Evolutionary conservation across 2,888 invertebrate genomes (phyloP), one percentile per base, ranked within the genome.

Genomic region (Andrena bucephala): DNA sequence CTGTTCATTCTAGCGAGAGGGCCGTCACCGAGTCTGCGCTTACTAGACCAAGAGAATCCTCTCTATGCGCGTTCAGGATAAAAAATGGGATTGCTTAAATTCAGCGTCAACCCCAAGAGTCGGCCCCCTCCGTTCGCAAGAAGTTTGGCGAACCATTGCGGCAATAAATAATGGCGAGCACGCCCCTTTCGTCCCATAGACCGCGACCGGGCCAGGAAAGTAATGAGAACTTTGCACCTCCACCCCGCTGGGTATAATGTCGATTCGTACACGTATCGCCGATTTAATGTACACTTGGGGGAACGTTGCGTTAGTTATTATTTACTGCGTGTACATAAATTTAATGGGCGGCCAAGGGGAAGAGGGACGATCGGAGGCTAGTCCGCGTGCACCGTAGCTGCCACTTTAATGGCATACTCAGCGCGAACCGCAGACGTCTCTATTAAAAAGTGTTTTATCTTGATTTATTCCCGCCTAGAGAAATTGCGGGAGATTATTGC

Each of bases 141-240:
- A 88, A 90, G 84, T 87, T 86, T 84, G 90, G 87, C 84, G 84
- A 84, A 85, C 88, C 88, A 87, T 89, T 86, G 86, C 85, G 87
- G 89, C 85, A 87, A 90, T 91, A 90, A 91, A 90, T 91, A 91
- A 91, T 89, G 87, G 79, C 85, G 71, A 67, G 65, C 79, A 81
- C 89, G 87, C 89, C 89, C 89, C 83, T 73, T 76, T 85, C 80
- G 85, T 85, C 69, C 85, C 69, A 78, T 52, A 76, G 80, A 82
- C 73, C 83, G 29, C 67, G 68, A 48, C 36, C 63, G 62, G 36
- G 36, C 78, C 81, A 66, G 81, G 83, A 91, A 89, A 90, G 87
- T 88, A 91, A 90, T 89, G 90, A 90, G 89, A 87, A 88, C 85
- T 86, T 89, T 85, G 89, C 85, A 87, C 86, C 86, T 85, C 88